Evolutionary conservation across 2,797 vertebrate genomes (phyloP), one percentile per base, ranked within the genome.

Genomic region (Cuculus canorus): DNA sequence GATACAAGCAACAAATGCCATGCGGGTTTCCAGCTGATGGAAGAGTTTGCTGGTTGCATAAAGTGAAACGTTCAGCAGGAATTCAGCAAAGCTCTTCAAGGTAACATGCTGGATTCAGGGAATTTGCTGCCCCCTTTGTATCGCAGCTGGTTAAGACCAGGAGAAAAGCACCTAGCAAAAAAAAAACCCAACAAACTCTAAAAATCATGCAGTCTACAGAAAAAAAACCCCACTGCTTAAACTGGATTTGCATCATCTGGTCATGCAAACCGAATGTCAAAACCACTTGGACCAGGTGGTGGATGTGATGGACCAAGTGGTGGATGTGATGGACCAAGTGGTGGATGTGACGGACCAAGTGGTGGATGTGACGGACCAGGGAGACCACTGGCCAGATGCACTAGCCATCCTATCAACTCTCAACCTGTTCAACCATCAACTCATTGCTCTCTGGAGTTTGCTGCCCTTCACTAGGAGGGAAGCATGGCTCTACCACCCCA

Each of bases 41-140:
- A 57, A 84, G 60, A 56, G 45, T 7, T 76, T 7, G 15, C 18
- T 63, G 85, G 52, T 64, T 72, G 79, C 32, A 35, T 17, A 59
- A 75, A 41, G 43, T 2, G 5, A 50, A 71, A 4, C 17, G 11
- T 17, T 65, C 17, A 1, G 45, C 41, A 6, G 68, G 77, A 85
- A 78, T 71, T 54, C 61, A 5, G 91, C 37, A 8, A 15, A 56
- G 41, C 63, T 72, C 43, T 66, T 12, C 21, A 2, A 64, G 79
- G 71, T 14, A 41, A 50, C 17, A 2, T 0, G 4, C 69, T 12
- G 47, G 39, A 72, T 61, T 3, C n/a, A 6, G 69, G 69, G 59
- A 43, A 65, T 95, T 45, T 91, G 93, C 87, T 83, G 85, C 85
- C 65, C 92, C 57, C 89, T 97, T 92, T 17, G 1, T 73, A 9